Base-by-base conservation (phyloP, 1,140 invertebrate genomes). In the Idris sp. region DNA sequence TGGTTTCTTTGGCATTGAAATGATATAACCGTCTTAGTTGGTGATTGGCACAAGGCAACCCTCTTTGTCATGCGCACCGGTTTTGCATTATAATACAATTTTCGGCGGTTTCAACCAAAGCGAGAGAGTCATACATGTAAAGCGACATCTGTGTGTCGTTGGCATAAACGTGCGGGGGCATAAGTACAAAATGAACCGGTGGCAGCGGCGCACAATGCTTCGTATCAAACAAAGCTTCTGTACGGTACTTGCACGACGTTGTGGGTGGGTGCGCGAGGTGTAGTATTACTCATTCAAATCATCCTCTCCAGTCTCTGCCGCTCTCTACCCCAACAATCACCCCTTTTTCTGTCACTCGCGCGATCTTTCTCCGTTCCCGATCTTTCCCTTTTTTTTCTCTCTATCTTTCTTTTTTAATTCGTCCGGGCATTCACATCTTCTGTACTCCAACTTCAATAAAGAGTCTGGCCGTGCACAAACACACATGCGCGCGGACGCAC, bases 221-320 rank as follows among this genome's bases (percentile, higher is more conserved):
- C 77, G 78, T 83, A 87, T 86, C 83, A 85, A 87, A 87, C 85
- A 87, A 87, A 86, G 86, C 84, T 86, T 62, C 76, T 79, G 61
- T 69, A 65, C 68, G 78, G 81, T 81, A 81, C 79, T 81, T 78
- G 49, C 74, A 78, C 78, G 68, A 40, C 73, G 79, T 82, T 82
- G 86, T 86, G 81, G 85, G 86, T 87, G 84, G 84, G 78, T 84
- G 80, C 81, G 79, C 79, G 82, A 86, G 84, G 86, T 88, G 86
- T 88, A 88, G 86, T 86, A 87, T 88, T 88, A 86, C 86, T 87
- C 86, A 88, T 88, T 88, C 86, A 87, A 87, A 87, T 85, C 83
- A 86, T 87, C 80, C 83, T 86, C 82, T 83, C 79, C 71, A 56
- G 54, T 62, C 64, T 46, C 49, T 41, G 14, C 44, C 9, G 56